phyloP scores from a whole-genome alignment of 2,888 invertebrate genomes.

The Aleiodes testaceus region DNA sequence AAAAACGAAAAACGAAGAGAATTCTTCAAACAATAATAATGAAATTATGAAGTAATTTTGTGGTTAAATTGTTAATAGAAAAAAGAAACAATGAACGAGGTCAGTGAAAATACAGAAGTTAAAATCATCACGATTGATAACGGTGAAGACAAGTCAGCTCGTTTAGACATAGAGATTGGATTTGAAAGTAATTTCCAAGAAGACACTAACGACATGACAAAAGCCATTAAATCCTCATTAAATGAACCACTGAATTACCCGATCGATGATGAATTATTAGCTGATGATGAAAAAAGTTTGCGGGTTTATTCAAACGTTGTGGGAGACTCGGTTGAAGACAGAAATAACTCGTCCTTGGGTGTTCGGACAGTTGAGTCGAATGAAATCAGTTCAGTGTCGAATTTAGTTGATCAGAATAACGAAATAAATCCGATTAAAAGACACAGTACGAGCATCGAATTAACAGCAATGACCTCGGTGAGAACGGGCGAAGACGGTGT shows the following conservation, averaged over 20 bases:
- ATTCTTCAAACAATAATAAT: neutral
- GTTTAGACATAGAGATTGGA: conserved; percentile 60
- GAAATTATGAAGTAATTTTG: neutral
- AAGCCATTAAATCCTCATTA: neutral
- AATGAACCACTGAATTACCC: neutral
- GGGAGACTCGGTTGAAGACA: conserved; percentile 49
- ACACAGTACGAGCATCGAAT: conserved; percentile 63
- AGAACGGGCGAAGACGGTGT: conserved; percentile 62
- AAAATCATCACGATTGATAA: conserved; percentile 24
- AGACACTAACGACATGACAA: conserved; percentile 8
- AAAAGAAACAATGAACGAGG: conserved; percentile 60
- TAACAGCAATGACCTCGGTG: conserved; percentile 63
- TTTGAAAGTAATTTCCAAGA: conserved; percentile 26
- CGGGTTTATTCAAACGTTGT: conserved; percentile 1
- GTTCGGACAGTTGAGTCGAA: too few relatives aligned
- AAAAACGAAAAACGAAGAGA: neutral
- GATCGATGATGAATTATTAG: neutral
- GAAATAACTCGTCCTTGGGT: conserved; percentile 49
- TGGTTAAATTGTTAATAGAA: too few relatives aligned
- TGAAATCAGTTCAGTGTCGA: conserved; percentile 24
- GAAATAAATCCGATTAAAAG: conserved; percentile 43
- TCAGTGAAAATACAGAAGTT: conserved; percentile 51
- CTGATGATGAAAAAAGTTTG: neutral
- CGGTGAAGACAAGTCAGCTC: conserved; percentile 55
- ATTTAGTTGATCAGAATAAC: conserved; percentile 27